Base-by-base conservation (phyloP, 2,797 vertebrate genomes). In the Myioborus miniatus region DNA sequence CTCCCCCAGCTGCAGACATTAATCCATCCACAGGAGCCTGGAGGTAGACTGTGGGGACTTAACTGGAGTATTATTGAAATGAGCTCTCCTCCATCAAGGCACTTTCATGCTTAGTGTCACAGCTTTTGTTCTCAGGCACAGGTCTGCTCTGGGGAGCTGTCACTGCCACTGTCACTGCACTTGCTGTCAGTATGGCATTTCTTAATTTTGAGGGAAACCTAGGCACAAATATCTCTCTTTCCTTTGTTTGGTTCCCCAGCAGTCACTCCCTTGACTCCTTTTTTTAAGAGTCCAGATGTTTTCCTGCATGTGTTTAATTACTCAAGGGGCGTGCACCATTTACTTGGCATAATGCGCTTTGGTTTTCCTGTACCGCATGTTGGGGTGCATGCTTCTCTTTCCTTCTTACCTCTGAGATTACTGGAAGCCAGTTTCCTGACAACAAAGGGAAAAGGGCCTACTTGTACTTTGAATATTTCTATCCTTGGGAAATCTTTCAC, bases 401-500 rank as follows among this genome's bases (percentile, higher is more conserved):
- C 77, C 69, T 95, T 78, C 97, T 93, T 53, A 34, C 87, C 90
- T 95, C 89, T 75, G 87, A 93, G 87, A 77, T 89, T 76, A 94
- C 60, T 77, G 17, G 77, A 96, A 97, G 92, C 87, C 74, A 94
- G 65, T 95, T 97, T 96, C 56, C 75, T 87, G 83, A 83, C 30
- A 36, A 92, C 69, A 90, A 93, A 90, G 83, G 62, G 37, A 82
- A 62, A 88, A 71, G 30, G 16, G 8, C 29, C 64, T 58, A 22
- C 3, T 68, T 85, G 55, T 71, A 72, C 32, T 94, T 81, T 89
- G 49, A 43, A 41, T 79, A 47, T 95, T 97, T 95, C 78, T 90
- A 26, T 96, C 93, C 87, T 93, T 96, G 93, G 97, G 84, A 97
- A 97, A 95, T 92, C 94, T 91, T 97, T 97, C 87, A 93, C 85